Percentiles rank a stretch among this genome's conserved stretches.
phyloP scores from a whole-genome alignment of 2,113 vertebrate genomes.

The Prolemur simus region DNA sequence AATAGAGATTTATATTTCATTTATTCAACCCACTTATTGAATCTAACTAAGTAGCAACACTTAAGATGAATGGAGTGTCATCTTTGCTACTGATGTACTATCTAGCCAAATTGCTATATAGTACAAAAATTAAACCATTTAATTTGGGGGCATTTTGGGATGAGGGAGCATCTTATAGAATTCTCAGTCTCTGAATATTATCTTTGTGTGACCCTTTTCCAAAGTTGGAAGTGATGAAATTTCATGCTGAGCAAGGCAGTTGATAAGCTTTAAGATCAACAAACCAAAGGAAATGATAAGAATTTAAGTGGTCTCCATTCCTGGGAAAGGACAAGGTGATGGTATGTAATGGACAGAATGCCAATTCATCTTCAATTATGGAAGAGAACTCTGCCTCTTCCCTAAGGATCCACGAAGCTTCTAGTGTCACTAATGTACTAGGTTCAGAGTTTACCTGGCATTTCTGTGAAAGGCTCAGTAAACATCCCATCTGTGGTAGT shows the following conservation, averaged over 20 bases:
- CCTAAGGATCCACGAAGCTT: not conserved
- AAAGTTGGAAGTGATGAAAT: slow-evolving; percentile 13
- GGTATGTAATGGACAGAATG: not conserved
- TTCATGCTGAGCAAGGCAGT: not conserved
- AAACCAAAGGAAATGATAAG: not conserved
- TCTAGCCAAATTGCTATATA: not conserved
- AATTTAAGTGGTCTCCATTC: slow-evolving; percentile 17
- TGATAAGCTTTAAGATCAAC: not conserved
- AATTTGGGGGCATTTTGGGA: not conserved
- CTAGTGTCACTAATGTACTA: not conserved
- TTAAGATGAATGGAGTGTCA: not conserved
- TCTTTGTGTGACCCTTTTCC: not conserved
- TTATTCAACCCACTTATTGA: not conserved
- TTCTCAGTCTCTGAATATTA: not conserved
- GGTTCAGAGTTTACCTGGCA: not conserved
- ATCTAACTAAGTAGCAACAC: not conserved
- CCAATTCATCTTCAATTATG: not conserved
- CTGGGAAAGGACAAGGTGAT: not conserved
- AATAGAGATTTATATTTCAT: not conserved
- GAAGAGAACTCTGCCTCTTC: not conserved
- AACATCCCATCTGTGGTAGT: not conserved
- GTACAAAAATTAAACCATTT: not conserved
- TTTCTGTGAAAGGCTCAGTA: slow-evolving; percentile 1
- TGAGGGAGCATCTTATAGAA: not conserved
- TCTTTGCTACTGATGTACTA: not conserved